Percentiles rank a stretch among this genome's conserved stretches.
These are phyloP conservation scores for Ephydatia muelleri DNA, from an alignment of 37 sponge, comb jelly and placozoan species.

Conservation along the genomic window DNA sequence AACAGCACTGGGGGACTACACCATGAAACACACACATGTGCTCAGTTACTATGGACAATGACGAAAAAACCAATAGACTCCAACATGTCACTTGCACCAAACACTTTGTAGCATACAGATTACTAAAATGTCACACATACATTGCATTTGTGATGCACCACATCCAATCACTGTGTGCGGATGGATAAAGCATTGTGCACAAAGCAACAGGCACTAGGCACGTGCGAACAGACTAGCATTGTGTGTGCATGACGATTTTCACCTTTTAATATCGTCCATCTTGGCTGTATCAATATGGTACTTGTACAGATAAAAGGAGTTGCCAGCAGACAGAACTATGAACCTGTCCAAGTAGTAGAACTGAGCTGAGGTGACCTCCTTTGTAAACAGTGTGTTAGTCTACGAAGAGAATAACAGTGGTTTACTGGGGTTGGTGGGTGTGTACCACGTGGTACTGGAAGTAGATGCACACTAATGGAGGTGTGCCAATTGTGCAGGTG, in stretches of 20 bases:
- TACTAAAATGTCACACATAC: no score
- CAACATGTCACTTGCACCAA: no score
- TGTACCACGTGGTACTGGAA: background rate
- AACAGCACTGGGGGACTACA: background rate
- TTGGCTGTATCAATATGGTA: constrained; percentile 80
- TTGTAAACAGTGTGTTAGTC: constrained; percentile 44
- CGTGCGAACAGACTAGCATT: background rate
- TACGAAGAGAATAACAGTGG: background rate
- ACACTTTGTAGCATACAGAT: no score
- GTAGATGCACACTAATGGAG: background rate
- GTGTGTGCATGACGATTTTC: background rate
- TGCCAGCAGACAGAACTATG: constrained; percentile 71
- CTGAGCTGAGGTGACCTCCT: constrained; percentile 65
- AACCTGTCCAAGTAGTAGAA: constrained; percentile 99
- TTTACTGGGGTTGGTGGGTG: background rate
- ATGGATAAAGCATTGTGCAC: background rate
- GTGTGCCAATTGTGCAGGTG: constrained; percentile 4
- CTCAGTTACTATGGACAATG: background rate
- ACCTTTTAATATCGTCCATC: constrained; percentile 90
- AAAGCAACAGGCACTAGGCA: background rate
- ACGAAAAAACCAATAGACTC: no score
- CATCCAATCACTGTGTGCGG: background rate
- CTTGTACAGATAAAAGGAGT: constrained; percentile 80
- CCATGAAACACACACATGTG: background rate
- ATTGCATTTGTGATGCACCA: no score